These are phyloP conservation scores for Acestrorhynchus altus DNA, from an alignment of 2,797 vertebrate genomes.

Conservation along the genomic window DNA sequence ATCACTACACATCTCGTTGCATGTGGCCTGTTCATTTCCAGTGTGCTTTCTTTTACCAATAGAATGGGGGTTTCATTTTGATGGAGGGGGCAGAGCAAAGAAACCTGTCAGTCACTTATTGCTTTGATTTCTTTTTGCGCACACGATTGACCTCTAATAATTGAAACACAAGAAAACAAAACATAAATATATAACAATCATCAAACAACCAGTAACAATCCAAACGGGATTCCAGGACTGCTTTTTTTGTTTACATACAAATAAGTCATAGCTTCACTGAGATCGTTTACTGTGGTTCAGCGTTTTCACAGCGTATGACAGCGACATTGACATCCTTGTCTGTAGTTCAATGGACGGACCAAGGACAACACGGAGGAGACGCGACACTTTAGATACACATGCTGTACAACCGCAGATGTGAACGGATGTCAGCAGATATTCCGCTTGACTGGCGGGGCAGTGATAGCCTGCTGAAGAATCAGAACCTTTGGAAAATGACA, in stretches of 20 bases:
- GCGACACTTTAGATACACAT: slow-evolving; percentile 48
- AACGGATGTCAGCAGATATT: background rate
- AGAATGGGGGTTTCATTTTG: slow-evolving; percentile 38
- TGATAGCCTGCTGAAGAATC: slow-evolving; percentile 26
- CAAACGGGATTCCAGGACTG: slow-evolving; percentile 59
- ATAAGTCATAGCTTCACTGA: slow-evolving; percentile 62
- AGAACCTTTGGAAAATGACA: slow-evolving; percentile 8
- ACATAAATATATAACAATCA: slow-evolving; percentile 46
- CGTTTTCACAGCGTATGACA: slow-evolving; percentile 64
- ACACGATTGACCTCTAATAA: slow-evolving; percentile 69
- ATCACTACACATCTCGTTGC: slow-evolving; percentile 61
- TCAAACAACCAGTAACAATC: slow-evolving; percentile 67
- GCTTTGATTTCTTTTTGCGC: slow-evolving; percentile 82
- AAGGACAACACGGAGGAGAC: slow-evolving; percentile 64
- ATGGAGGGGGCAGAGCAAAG: slow-evolving; percentile 62
- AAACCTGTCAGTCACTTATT: slow-evolving; percentile 79
- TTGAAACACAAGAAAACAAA: slow-evolving; percentile 68
- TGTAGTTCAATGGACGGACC: slow-evolving; percentile 59
- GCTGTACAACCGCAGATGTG: slow-evolving; percentile 44
- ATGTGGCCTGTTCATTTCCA: slow-evolving; percentile 57
- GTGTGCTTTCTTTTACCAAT: slow-evolving; percentile 66
- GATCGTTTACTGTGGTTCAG: slow-evolving; percentile 61
- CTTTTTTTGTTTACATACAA: slow-evolving; percentile 41
- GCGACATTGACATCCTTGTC: slow-evolving; percentile 67
- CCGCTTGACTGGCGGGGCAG: slow-evolving; percentile 4